Conservation (phyloP, 2,888 invertebrate species). For the Eristalinus sepulchralis region DNA sequence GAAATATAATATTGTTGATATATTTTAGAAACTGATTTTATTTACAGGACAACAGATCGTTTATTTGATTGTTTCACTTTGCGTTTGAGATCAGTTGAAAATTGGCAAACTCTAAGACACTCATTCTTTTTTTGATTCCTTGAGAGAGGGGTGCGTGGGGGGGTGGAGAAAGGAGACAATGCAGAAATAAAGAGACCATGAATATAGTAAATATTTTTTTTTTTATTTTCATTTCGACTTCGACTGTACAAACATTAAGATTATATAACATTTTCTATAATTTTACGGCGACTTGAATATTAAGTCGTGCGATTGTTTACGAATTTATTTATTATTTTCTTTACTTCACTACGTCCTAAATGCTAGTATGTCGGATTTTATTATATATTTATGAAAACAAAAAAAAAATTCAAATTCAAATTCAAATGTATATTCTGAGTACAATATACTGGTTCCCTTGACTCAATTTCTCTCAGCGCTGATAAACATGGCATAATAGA, state of each 20-base stretch:
- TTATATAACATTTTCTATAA: slow-evolving; percentile 54
- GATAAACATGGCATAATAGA: not conserved
- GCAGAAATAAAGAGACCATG: not conserved
- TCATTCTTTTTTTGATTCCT: too few relatives aligned
- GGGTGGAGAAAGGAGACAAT: too few relatives aligned
- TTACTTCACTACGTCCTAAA: slow-evolving; percentile 6
- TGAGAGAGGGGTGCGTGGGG: too few relatives aligned
- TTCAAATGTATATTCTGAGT: not conserved
- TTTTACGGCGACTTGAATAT: slow-evolving; percentile 20
- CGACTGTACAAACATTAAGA: slow-evolving; percentile 66
- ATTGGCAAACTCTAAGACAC: too few relatives aligned
- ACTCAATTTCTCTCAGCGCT: not conserved
- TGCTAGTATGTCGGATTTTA: not conserved
- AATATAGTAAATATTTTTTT: slow-evolving; percentile 41
- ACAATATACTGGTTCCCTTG: not conserved
- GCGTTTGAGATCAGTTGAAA: too few relatives aligned
- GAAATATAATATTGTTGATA: slow-evolving; percentile 51
- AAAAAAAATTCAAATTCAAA: too few relatives aligned
- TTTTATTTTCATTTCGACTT: slow-evolving; percentile 53
- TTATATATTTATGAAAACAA: not conserved
- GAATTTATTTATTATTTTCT: slow-evolving; percentile 4
- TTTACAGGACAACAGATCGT: not conserved
- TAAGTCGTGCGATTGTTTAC: slow-evolving; percentile 17
- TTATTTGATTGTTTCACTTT: not conserved
- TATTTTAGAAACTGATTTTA: slow-evolving; percentile 12